Evolutionary conservation across 1,140 invertebrate genomes (phyloP).

Genomic region (Cotesia vestalis): DNA sequence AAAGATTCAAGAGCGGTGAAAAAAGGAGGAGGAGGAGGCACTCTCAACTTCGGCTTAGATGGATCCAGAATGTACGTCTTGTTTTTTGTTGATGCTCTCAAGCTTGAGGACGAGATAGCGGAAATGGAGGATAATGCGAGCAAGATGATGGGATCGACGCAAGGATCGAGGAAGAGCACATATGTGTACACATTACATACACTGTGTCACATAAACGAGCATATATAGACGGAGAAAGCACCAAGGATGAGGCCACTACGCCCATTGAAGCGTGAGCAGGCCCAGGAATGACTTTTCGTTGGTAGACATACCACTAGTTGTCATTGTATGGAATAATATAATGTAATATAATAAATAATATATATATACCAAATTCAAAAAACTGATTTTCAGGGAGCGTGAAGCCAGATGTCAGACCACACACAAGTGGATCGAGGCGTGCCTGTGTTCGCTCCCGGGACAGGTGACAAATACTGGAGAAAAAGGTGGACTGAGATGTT

Average conservation of each 20-base stretch:
- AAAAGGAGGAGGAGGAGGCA: no score
- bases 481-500: not conserved
- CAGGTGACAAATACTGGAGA: conserved; percentile 53
- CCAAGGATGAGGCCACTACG: not conserved
- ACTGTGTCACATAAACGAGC: no score
- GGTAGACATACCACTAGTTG: conserved; percentile 2
- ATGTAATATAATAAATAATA: not conserved
- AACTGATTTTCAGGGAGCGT: conserved; percentile 12
- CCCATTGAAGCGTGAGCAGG: not conserved
- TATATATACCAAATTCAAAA: not conserved
- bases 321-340: not conserved
- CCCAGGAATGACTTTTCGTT: conserved; percentile 13
- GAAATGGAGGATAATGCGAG: conserved; percentile 23
- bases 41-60: no score
- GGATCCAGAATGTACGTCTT: not conserved
- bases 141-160: conserved; percentile 20
- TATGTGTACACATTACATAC: not conserved
- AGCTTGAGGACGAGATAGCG: conserved; percentile 18
- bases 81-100: conserved; percentile 16
- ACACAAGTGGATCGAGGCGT: conserved; percentile 15
- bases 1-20: no score
- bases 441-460: conserved; percentile 21
- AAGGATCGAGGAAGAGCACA: conserved; percentile 3
- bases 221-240: not conserved
- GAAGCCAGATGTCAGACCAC: conserved; percentile 20